phyloP scores from a whole-genome alignment of 2,113 vertebrate genomes.

The Typhlomys cinereus region DNA sequence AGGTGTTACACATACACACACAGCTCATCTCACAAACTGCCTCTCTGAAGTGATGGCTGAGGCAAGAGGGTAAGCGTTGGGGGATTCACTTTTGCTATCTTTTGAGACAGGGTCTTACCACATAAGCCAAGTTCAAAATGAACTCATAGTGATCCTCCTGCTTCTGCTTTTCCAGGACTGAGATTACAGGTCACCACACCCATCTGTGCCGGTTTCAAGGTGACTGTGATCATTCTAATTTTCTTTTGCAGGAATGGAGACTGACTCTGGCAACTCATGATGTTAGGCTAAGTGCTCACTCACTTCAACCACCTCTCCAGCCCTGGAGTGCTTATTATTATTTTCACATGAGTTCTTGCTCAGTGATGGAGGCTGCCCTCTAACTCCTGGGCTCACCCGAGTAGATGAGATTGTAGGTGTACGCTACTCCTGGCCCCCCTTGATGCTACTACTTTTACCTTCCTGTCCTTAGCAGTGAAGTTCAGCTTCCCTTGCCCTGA shows the following conservation, averaged over 20 bases:
- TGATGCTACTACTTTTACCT: background rate
- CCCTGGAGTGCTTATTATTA: too few species aligned
- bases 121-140: background rate
- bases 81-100: too few species aligned
- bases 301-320: too few species aligned
- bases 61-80: background rate
- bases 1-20: background rate
- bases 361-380: background rate
- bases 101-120: background rate
- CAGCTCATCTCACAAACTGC: accelerated
- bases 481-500: background rate
- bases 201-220: background rate
- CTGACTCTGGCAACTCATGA: background rate
- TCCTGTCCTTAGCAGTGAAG: background rate
- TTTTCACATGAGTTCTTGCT: background rate
- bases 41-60: background rate
- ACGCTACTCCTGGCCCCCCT: too few species aligned
- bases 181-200: background rate
- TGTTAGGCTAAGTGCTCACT: too few species aligned
- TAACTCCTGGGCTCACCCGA: background rate
- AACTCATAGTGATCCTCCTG: background rate
- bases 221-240: background rate
- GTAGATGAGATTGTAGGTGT: background rate
- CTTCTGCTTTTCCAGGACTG: background rate
- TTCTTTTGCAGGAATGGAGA: too few species aligned